Conservation (phyloP, 2,797 vertebrate species). For the Paedocypris micromegethes region DNA sequence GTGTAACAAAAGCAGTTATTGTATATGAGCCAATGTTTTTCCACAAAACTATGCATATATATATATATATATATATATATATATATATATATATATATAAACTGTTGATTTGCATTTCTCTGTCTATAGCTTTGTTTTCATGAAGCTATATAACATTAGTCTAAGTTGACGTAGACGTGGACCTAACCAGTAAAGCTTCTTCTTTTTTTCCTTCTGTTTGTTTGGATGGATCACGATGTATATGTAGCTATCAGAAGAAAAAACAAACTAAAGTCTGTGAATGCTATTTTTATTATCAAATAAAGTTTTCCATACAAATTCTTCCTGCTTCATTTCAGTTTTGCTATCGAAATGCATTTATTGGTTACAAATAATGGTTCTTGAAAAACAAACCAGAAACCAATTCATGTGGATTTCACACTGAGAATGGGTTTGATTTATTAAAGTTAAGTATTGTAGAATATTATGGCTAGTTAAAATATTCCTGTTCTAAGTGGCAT, state of each 20-base stretch:
- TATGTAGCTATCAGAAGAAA: slow-evolving; percentile 88
- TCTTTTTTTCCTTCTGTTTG: slow-evolving; percentile 66
- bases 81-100: slow-evolving; percentile 75
- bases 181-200: slow-evolving; percentile 79
- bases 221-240: slow-evolving; percentile 89
- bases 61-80: slow-evolving; percentile 75
- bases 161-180: slow-evolving; percentile 85
- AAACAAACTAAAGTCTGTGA: slow-evolving; percentile 77
- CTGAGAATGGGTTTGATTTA: too few species aligned
- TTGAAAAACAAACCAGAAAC: too few species aligned
- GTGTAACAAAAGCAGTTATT: slow-evolving; percentile 82
- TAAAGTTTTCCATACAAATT: slow-evolving; percentile 97
- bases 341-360: too few species aligned
- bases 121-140: slow-evolving; percentile 99
- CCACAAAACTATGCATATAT: slow-evolving; percentile 99
- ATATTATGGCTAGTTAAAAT: too few species aligned
- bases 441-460: too few species aligned
- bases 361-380: too few species aligned
- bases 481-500: too few species aligned
- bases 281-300: slow-evolving; percentile 98
- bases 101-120: slow-evolving; percentile 68
- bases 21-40: slow-evolving; percentile 93
- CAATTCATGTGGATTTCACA: too few species aligned
- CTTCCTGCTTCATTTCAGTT: slow-evolving; percentile 13
- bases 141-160: slow-evolving; percentile 90